These are phyloP conservation scores for Drymodes brunneopygia DNA, from an alignment of 2,113 vertebrate genomes.

Conservation along the genomic window DNA sequence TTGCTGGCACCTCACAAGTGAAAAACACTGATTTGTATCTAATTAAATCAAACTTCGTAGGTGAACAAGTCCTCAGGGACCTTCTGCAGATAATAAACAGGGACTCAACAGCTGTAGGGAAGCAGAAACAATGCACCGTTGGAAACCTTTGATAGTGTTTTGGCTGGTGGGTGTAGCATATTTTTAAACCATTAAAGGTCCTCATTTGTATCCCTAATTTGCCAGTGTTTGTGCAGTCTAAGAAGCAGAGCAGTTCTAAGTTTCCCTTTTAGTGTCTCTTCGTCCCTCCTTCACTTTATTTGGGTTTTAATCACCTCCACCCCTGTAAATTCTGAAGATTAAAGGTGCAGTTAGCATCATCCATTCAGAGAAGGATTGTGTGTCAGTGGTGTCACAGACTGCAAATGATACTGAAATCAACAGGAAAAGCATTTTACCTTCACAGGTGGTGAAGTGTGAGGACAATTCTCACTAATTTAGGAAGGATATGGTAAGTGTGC, in stretches of 20 bases:
- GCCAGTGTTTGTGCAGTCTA: neutral
- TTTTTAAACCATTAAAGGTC: neutral
- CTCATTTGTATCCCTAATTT: neutral
- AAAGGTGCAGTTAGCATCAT: neutral
- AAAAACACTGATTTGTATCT: neutral
- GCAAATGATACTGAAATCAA: neutral
- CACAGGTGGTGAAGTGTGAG: neutral
- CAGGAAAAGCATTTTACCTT: neutral
- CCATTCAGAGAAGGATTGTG: neutral
- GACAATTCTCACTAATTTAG: neutral
- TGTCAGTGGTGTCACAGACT: neutral
- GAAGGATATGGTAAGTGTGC: neutral
- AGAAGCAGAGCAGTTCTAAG: neutral
- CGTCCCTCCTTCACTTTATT: neutral
- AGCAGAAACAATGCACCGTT: neutral
- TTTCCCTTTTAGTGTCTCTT: neutral
- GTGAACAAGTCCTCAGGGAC: neutral
- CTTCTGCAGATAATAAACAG: neutral
- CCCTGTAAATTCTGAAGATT: neutral
- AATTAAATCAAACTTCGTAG: conserved; percentile 5
- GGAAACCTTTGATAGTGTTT: neutral
- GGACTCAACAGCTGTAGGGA: neutral
- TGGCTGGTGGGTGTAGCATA: neutral
- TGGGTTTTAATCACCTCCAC: neutral
- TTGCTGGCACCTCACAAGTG: neutral